Evolutionary conservation across 1,140 invertebrate genomes (phyloP), one percentile per base, ranked within the genome.

Genomic region (Drosophila pectinifera): DNA sequence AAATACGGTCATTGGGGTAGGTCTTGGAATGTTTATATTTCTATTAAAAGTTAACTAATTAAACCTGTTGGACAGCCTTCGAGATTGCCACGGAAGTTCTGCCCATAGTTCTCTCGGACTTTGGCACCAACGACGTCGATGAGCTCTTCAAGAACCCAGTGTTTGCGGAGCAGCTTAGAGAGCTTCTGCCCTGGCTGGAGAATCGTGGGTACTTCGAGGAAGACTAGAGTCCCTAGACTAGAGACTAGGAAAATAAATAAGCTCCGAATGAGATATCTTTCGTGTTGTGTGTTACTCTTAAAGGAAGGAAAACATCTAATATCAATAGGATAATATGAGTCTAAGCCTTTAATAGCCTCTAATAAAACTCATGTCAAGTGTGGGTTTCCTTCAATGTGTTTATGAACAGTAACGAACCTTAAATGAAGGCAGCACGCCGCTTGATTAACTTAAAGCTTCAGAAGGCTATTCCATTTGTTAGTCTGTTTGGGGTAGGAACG

Each of bases 141-240:
- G 84, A 84, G 38, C 6, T 84, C 1, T 84, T 80, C 8, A 78
- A 41, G 42, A 53, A 58, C 8, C 8, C 41, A 0, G 41, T 36
- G 2, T 90, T 78, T 36, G 54, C 55, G 1, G 16, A 39, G 2
- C 63, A 90, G 49, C 28, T 90, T 1, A 56, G 65, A 5, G 70
- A 78, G 22, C 26, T 88, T 11, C 28, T 88, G 18, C 84, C 84
- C n/a, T 90, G 84, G 84, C 18, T 88, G 41, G 80, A 88, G 36
- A 80, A 84, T 69, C 84, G 85, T 24, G 80, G 59, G 0, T 88
- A 90, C 18, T 78, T 88, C 20, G 80, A 90, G 41, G 51, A 64
- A 26, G 79, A 76, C 28, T 78, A 54, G 13, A 7, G 0, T 31
- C 6, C 28, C 22, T 48, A 31, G 3, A n/a, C 13, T 24, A 16